phyloP scores from a whole-genome alignment of 2,888 invertebrate species.

The Tetranychus truncatus region DNA sequence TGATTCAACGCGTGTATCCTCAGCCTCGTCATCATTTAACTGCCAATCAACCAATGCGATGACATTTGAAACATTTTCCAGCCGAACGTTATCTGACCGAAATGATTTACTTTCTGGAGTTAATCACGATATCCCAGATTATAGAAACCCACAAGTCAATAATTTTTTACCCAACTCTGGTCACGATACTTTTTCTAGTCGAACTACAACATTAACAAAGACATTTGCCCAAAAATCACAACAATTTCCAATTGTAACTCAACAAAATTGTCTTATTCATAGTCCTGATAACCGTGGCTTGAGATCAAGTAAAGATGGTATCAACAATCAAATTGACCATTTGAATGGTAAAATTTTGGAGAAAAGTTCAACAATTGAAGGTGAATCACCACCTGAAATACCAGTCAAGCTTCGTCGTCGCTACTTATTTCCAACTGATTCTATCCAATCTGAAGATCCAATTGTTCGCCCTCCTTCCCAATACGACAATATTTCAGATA shows the following conservation, averaged over 20 bases:
- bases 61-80: not conserved
- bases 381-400: slow-evolving; percentile 2
- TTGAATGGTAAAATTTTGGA: too few species aligned
- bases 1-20: not conserved
- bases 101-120: not conserved
- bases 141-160: not conserved
- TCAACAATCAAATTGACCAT: not conserved
- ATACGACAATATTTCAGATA: slow-evolving; percentile 9
- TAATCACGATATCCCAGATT: not conserved
- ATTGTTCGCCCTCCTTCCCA: slow-evolving; percentile 11
- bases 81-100: not conserved
- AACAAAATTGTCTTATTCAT: too few species aligned
- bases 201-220: not conserved
- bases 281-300: not conserved
- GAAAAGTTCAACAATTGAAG: too few species aligned
- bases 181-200: not conserved
- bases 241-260: too few species aligned
- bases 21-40: not conserved
- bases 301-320: not conserved
- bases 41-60: not conserved
- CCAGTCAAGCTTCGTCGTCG: not conserved
- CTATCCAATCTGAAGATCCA: not conserved
- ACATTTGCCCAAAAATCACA: too few species aligned
- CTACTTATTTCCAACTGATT: not conserved
- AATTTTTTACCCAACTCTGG: not conserved